Conservation (phyloP, 2,113 vertebrate species). For the Rana temporaria region DNA sequence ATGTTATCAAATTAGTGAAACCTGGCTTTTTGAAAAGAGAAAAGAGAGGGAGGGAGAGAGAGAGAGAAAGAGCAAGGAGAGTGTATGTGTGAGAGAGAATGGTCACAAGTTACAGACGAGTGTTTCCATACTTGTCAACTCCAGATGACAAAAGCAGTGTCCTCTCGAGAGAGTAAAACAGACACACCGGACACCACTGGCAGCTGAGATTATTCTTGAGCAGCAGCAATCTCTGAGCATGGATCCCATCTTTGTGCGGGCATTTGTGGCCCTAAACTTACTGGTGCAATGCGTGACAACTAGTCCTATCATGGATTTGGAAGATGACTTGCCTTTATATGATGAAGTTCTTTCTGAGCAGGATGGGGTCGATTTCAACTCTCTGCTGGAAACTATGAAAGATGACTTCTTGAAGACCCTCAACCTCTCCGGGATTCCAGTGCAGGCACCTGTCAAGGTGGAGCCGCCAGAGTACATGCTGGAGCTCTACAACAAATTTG, state of each 20-base stretch:
- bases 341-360: constrained; percentile 86
- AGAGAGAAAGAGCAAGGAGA: constrained; percentile 70
- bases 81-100: constrained; percentile 64
- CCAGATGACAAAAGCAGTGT: constrained; percentile 74
- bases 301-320: constrained; percentile 85
- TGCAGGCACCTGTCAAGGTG: constrained; percentile 74
- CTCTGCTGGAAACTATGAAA: constrained; percentile 85
- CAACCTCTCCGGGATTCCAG: constrained; percentile 85
- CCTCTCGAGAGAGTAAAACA: constrained; percentile 72
- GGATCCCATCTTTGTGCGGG: constrained; percentile 63
- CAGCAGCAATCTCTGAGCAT: constrained; percentile 64
- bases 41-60: constrained; percentile 70
- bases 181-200: constrained; percentile 67
- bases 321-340: constrained; percentile 83
- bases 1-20: constrained; percentile 82
- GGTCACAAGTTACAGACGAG: constrained; percentile 72
- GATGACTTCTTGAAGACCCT: constrained; percentile 88
- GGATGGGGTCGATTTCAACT: constrained; percentile 83
- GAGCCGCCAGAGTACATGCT: constrained; percentile 98
- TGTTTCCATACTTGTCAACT: constrained; percentile 82
- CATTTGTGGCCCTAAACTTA: constrained; percentile 68
- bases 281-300: constrained; percentile 67
- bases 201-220: constrained; percentile 60
- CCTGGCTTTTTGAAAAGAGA: constrained; percentile 73
- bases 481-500: constrained; percentile 96